phyloP scores from a whole-genome alignment of 2,113 vertebrate species.

The Cygnus atratus region DNA sequence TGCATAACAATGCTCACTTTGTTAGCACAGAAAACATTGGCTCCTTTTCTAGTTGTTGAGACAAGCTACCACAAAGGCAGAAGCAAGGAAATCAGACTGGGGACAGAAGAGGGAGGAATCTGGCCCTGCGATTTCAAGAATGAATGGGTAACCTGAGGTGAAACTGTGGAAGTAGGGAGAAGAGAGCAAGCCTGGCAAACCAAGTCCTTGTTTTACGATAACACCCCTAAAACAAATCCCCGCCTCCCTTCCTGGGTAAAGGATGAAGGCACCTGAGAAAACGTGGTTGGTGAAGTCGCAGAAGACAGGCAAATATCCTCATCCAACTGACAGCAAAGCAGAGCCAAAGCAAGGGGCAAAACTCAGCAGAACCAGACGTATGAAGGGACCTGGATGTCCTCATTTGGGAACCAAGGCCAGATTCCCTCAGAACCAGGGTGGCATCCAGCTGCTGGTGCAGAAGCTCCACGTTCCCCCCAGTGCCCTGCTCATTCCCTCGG shows the following conservation, averaged over 20 bases:
- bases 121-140: neutral
- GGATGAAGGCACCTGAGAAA: neutral
- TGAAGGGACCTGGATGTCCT: neutral
- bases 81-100: neutral
- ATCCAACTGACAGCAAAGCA: neutral
- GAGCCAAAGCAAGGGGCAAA: neutral
- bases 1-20: constrained; percentile 54
- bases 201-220: neutral
- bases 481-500: neutral
- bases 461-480: fast-evolving
- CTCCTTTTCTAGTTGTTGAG: neutral
- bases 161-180: neutral
- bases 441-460: neutral
- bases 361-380: neutral
- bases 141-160: neutral
- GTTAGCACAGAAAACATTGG: neutral
- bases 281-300: neutral
- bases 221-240: neutral
- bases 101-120: neutral
- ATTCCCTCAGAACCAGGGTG: neutral
- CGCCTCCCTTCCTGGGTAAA: neutral
- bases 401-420: neutral
- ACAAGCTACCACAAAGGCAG: neutral
- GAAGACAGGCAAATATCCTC: neutral
- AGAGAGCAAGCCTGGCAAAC: neutral